phyloP scores from a whole-genome alignment of 1,140 invertebrate genomes.

The Pseudomyrmex concolor region DNA sequence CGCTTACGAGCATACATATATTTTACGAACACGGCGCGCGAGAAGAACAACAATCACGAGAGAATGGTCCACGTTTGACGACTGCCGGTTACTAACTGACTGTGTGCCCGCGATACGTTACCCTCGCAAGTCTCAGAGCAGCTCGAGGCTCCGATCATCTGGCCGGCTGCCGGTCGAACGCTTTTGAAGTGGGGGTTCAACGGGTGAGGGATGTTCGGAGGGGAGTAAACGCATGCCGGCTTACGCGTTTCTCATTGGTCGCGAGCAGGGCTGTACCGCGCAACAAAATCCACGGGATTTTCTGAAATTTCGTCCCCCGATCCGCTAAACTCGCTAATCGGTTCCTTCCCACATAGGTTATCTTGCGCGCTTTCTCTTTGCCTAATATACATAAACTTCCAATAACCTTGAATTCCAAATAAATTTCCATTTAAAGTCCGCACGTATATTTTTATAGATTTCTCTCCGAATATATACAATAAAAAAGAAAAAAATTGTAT shows the following conservation, averaged over 20 bases:
- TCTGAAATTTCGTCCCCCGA: too few relatives aligned
- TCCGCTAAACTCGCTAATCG: too few relatives aligned
- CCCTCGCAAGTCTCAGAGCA: conserved; percentile 64
- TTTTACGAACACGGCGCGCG: conserved; percentile 66
- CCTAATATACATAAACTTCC: background rate
- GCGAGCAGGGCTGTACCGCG: conserved; percentile 67
- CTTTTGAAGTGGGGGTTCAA: background rate
- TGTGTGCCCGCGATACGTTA: conserved; percentile 67
- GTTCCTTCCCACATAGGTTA: too few relatives aligned
- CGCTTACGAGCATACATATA: conserved; percentile 55
- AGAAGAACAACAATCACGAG: conserved; percentile 3
- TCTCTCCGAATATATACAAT: too few relatives aligned
- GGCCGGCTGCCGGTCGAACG: conserved; percentile 69
- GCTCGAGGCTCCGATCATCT: conserved; percentile 77
- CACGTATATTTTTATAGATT: too few relatives aligned
- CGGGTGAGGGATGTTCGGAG: background rate
- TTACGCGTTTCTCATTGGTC: conserved; percentile 70
- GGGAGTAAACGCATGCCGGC: conserved; percentile 66
- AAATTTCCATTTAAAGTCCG: too few relatives aligned
- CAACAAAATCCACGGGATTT: background rate
- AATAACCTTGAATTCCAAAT: background rate
- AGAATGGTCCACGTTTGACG: conserved; percentile 60
- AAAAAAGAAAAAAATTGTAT: too few relatives aligned
- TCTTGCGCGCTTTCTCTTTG: conserved; percentile 10
- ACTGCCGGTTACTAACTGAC: conserved; percentile 85